Base-by-base conservation (phyloP, 53 echinoderm and acorn worm genomes). In the Holothuria leucospilota region DNA sequence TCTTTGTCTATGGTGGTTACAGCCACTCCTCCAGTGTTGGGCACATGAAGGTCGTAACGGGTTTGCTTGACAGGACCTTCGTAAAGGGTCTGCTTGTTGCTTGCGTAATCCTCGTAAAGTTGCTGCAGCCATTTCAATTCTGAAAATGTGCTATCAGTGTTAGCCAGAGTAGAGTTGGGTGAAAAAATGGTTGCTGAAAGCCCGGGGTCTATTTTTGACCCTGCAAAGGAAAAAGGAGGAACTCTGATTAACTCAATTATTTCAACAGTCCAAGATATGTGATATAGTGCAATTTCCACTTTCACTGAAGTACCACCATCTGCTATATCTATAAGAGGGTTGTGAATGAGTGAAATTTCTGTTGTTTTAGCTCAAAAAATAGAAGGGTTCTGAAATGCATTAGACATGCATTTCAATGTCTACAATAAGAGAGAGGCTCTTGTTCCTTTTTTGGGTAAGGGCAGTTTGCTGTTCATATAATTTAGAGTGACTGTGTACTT, bases 201-300 rank as follows among this genome's bases (percentile, higher is more conserved):
- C 81, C 81, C 39, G 81, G 81, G 81, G 81, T 81, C 81, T 81
- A 81, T 81, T 28, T 39, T 81, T 58, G 81, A 81, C 81, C 81
- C 81, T 81, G 40, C 38, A 81, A 51, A 41, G 39, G 2, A 39
- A 74, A 46, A 34, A 74, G n/a, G 30, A 21, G 11, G 10, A 39
- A 34, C 8, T 27, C 28, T 16, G 34, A 16, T 28, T 29, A 68
- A 29, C 3, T 27, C 5, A 27, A 1, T 28, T 28, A 2, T 28
- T 29, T 25, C 16, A 3, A 16, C 56, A 16, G 56, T 7, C 0
- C 15, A 56, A 0, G 1, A 18, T 56, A 5, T 56, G 56, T 18
- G 46, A 9, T 46, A 7, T 11, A 0, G 0, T 11, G 8, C 8
- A 5, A 46, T 4, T 56, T 56, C 16, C 56, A 56, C 15, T 4